These are phyloP conservation scores for Amphiura filiformis DNA, from an alignment of 35 echinoderm and acorn worm genomes.

Conservation along the genomic window DNA sequence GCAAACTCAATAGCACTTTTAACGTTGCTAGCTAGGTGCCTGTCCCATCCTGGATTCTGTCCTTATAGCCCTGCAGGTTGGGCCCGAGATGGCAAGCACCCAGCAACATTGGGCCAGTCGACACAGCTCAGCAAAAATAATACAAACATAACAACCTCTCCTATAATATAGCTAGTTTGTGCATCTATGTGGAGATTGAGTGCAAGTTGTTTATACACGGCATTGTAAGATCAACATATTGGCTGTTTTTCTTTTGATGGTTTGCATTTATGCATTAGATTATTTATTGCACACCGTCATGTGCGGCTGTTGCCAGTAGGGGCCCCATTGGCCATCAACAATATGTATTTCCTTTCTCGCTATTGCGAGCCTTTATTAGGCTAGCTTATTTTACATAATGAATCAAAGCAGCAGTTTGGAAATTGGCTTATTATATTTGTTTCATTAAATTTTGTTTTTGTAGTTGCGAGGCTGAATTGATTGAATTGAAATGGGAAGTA, in stretches of 20 bases:
- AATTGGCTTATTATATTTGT: constrained; percentile 15
- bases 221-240: constrained; percentile 9
- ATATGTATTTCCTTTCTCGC: neutral
- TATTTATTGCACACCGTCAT: neutral
- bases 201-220: neutral
- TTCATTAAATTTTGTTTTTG: constrained; percentile 13
- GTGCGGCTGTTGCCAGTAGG: constrained; percentile 5
- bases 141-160: constrained; percentile 1
- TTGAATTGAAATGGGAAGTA: constrained; percentile 12
- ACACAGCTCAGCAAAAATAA: constrained; percentile 14
- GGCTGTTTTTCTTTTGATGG: constrained; percentile 13
- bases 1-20: too few species aligned
- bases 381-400: constrained; percentile 10
- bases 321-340: constrained; percentile 12
- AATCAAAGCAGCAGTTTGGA: constrained; percentile 7
- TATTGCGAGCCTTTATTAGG: constrained; percentile 7
- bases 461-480: constrained; percentile 11
- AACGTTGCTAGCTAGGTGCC: too few species aligned
- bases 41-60: too few species aligned
- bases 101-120: neutral
- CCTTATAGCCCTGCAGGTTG: neutral
- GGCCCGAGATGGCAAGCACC: neutral
- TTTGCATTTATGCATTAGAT: constrained; percentile 12
- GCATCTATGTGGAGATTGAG: neutral
- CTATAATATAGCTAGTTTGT: constrained; percentile 6